Base-by-base conservation (phyloP, 1,140 invertebrate species). In the Steinernema feltiae region DNA sequence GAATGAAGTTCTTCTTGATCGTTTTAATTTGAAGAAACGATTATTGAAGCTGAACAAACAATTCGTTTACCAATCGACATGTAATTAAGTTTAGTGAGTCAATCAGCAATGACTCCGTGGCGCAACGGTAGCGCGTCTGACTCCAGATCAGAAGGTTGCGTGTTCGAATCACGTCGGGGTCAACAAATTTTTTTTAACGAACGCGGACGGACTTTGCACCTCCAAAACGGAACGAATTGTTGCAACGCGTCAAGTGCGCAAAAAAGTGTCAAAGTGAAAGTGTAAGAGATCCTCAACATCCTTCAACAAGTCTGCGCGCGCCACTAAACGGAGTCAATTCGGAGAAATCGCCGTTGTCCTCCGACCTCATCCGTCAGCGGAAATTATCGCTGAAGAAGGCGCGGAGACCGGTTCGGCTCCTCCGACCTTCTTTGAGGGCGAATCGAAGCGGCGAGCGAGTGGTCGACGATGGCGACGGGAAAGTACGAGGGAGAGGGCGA, bases 301-400 rank as follows among this genome's bases (percentile, higher is more conserved):
- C 53, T 63, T 63, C 2, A 63, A 21, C 3, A 7, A 7, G 2
- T 27, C 53, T 63, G 12, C 53, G 24, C n/a, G 12, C 53, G 53
- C 12, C 53, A 3, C 12, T 15, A 63, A 63, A 3, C 53, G 41
- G 53, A 63, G 53, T 63, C 24, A 63, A 15, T 63, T 63, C 24
- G 53, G 24, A 63, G n/a, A n/a, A n/a, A n/a, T 46, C 41, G 7
- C 7, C n/a, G n/a, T n/a, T 46, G 41, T 27, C 15, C 15, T 63
- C 15, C 53, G 53, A 63, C 53, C 53, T 63, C 53, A 63, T 63
- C 53, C 53, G 24, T 63, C 53, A 63, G 53, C 41, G 41, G 53
- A 63, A 63, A 63, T 63, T 63, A 63, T 15, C 12, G 24, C 12
- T 27, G 12, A 21, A n/a, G 24, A 27, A 63, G 7, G 7, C 7